Conservation (phyloP, 2,888 invertebrate genomes). For the Neoascia interrupta region DNA sequence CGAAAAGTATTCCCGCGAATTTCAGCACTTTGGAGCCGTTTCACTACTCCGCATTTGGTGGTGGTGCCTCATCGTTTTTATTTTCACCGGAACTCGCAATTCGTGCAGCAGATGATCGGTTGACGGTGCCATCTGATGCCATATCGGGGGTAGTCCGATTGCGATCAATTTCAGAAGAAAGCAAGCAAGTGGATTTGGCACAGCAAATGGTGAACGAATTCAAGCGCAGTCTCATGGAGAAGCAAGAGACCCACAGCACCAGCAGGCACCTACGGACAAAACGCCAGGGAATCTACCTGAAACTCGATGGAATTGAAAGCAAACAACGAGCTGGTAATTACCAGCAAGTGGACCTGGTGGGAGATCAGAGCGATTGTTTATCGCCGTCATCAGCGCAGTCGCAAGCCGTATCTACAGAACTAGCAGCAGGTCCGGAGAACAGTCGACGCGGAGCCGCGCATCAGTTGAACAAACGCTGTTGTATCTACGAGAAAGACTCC, state of each 20-base stretch:
- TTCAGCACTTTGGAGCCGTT: no score
- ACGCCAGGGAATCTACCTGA: constrained; percentile 72
- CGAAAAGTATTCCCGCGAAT: constrained; percentile 77
- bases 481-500: constrained; percentile 75
- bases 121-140: background rate
- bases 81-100: constrained; percentile 1
- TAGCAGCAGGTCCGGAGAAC: constrained; percentile 42
- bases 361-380: constrained; percentile 50
- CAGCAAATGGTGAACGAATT: constrained; percentile 75
- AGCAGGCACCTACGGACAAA: constrained; percentile 58
- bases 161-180: constrained; percentile 34
- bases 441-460: constrained; percentile 58
- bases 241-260: constrained; percentile 68
- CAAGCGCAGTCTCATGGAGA: constrained; percentile 75
- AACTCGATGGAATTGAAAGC: constrained; percentile 64
- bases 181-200: constrained; percentile 33
- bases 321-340: constrained; percentile 43
- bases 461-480: constrained; percentile 72
- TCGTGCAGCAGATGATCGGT: background rate
- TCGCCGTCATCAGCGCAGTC: constrained; percentile 36
- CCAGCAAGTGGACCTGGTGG: constrained; percentile 39
- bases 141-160: constrained; percentile 1
- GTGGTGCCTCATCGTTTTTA: constrained; percentile 24
- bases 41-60: background rate
- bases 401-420: constrained; percentile 47